Evolutionary conservation across 1,140 invertebrate genomes (phyloP).

Genomic region (Lasioglossum albipes): DNA sequence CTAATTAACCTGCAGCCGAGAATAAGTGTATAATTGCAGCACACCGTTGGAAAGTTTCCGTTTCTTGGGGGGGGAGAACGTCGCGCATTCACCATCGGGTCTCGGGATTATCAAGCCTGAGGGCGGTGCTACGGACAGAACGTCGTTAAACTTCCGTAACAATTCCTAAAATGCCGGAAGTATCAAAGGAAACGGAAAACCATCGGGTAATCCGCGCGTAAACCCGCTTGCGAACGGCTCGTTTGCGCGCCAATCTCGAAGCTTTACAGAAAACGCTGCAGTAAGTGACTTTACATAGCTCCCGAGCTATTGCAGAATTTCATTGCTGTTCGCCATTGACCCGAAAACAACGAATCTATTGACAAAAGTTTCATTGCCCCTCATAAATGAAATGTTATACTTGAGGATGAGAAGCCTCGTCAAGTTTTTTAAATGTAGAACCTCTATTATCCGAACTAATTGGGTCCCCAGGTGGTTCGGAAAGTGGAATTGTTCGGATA

Average conservation of each 20-base stretch:
- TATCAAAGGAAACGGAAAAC: background rate
- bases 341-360: no score
- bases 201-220: background rate
- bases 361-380: no score
- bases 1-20: conserved; percentile 1
- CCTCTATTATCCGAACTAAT: no score
- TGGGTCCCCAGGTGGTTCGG: no score
- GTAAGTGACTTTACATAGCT: background rate
- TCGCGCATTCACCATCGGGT: background rate
- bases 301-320: background rate
- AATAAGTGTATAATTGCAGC: conserved; percentile 9
- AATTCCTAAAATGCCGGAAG: background rate
- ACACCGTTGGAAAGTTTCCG: background rate
- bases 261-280: background rate
- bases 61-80: background rate
- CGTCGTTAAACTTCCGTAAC: background rate
- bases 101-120: background rate
- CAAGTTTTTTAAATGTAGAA: no score
- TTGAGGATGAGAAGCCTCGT: no score
- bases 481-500: no score
- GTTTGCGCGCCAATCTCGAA: background rate
- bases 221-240: background rate
- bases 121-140: background rate
- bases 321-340: background rate
- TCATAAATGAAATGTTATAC: no score